Conservation (phyloP, 2,797 vertebrate species). For the Pelodytes ibericus region DNA sequence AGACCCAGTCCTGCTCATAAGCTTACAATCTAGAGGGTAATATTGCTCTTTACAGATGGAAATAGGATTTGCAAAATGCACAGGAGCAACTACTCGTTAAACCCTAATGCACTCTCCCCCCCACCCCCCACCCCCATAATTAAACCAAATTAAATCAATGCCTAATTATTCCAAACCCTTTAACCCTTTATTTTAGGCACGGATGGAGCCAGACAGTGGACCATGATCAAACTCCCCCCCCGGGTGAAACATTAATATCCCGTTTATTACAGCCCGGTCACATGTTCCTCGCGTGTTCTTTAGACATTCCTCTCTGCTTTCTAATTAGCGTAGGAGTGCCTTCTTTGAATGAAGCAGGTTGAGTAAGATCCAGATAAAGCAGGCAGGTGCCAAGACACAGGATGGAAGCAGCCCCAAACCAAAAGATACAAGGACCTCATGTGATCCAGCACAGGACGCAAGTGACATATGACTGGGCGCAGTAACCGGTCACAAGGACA, state of each 20-base stretch:
- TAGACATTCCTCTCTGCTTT: not conserved
- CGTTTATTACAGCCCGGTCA: too few relatives aligned
- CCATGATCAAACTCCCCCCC: too few relatives aligned
- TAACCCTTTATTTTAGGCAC: too few relatives aligned
- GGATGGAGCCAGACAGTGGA: too few relatives aligned
- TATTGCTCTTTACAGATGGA: too few relatives aligned
- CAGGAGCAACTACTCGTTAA: too few relatives aligned
- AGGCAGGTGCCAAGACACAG: not conserved
- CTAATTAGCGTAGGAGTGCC: not conserved
- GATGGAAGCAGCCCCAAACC: not conserved
- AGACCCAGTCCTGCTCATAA: too few relatives aligned
- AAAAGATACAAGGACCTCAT: not conserved
- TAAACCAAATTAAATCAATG: conserved; percentile 33
- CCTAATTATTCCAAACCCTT: conserved; percentile 5
- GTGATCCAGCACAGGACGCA: not conserved
- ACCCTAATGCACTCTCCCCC: not conserved
- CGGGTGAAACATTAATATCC: too few relatives aligned
- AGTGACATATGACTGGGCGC: not conserved
- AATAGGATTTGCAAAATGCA: too few relatives aligned
- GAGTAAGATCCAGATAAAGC: not conserved
- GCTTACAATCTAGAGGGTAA: too few relatives aligned
- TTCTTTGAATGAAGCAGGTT: not conserved
- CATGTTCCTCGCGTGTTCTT: not conserved
- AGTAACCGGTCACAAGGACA: not conserved
- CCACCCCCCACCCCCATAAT: too few relatives aligned